Conservation (phyloP, 2,797 vertebrate genomes). For the Varecia variegata region DNA sequence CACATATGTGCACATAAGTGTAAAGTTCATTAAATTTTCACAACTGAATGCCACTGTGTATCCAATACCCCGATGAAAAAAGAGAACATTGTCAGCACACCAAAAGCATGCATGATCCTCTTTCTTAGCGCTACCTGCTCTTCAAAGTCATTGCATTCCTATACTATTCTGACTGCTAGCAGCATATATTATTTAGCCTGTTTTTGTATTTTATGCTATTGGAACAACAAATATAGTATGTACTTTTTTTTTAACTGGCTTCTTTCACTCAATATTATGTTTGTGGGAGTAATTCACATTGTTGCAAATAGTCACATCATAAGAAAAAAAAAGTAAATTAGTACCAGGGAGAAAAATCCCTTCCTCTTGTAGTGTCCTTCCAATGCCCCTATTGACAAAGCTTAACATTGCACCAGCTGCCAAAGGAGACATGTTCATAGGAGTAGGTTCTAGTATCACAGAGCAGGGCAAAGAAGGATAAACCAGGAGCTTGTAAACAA, state of each 20-base stretch:
- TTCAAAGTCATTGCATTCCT: not conserved
- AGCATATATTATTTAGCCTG: not conserved
- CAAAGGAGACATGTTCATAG: not conserved
- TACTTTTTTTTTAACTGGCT: not conserved
- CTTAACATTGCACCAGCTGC: not conserved
- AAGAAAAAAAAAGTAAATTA: not conserved
- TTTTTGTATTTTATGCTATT: not conserved
- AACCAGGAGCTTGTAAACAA: not conserved
- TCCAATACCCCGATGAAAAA: not conserved
- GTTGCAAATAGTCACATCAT: not conserved
- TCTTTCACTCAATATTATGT: not conserved
- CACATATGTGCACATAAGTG: not conserved
- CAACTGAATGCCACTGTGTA: not conserved
- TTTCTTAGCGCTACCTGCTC: not conserved
- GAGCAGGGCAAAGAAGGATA: not conserved
- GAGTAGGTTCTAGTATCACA: not conserved
- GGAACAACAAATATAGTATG: not conserved
- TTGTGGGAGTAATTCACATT: not conserved
- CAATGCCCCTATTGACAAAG: not conserved
- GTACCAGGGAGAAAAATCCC: not conserved
- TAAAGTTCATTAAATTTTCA: not conserved
- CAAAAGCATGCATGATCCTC: not conserved
- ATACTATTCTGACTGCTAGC: not conserved
- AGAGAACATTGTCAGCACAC: not conserved
- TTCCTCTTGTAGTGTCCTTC: not conserved